Percentiles rank a stretch among this genome's conserved stretches.
phyloP scores from a whole-genome alignment of 2,113 vertebrate genomes.

The Anas platyrhynchos region DNA sequence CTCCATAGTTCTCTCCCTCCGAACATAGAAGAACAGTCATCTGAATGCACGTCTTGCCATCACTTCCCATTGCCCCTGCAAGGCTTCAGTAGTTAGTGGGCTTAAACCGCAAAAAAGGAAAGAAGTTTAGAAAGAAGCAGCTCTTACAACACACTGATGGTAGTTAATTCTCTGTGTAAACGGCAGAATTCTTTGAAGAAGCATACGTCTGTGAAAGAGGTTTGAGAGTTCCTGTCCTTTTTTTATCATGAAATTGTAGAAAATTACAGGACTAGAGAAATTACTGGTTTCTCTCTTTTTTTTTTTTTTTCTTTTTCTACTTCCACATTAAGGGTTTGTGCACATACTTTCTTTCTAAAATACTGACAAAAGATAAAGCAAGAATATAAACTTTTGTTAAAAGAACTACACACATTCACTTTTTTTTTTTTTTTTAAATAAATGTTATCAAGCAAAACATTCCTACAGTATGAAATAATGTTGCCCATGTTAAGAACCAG shows the following conservation, averaged over 20 bases:
- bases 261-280: neutral
- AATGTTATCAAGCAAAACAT: neutral
- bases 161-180: neutral
- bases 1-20: constrained; percentile 38
- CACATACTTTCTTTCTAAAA: neutral
- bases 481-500: neutral
- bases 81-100: neutral
- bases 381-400: neutral
- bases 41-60: neutral
- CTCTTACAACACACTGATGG: neutral
- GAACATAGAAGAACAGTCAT: neutral
- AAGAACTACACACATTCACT: neutral
- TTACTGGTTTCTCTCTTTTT: neutral
- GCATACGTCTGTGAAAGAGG: neutral
- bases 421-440: neutral
- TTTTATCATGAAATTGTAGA: neutral
- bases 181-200: neutral
- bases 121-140: neutral
- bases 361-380: neutral
- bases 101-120: constrained; percentile 18
- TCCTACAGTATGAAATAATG: neutral
- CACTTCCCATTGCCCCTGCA: neutral
- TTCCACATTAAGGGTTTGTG: neutral
- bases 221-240: neutral
- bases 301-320: neutral